Percentiles rank a stretch among this genome's conserved stretches.
phyloP scores from a whole-genome alignment of 2,113 vertebrate species.

The Tachycineta bicolor region DNA sequence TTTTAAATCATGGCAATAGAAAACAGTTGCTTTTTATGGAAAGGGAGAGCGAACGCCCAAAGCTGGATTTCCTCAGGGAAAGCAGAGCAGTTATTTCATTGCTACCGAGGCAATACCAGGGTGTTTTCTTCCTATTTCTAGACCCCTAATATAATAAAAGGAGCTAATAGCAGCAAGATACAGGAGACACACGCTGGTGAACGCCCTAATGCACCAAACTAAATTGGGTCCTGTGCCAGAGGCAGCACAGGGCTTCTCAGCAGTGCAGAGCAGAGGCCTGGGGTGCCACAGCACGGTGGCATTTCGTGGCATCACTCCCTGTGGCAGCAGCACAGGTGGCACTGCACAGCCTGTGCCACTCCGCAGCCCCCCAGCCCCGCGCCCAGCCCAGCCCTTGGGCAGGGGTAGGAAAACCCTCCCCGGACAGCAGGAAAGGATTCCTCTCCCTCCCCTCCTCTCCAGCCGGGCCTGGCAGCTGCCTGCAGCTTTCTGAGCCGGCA shows the following conservation, averaged over 20 bases:
- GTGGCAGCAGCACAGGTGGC: not conserved
- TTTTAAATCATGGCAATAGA: not conserved
- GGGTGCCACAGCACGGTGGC: accelerated
- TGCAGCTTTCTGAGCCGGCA: not conserved
- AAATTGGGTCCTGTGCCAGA: not conserved
- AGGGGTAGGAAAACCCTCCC: not conserved
- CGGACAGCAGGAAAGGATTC: not conserved
- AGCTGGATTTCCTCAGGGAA: not conserved
- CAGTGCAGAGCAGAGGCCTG: not conserved
- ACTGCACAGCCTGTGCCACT: not conserved
- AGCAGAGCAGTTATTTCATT: not conserved
- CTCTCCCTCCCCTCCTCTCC: not conserved
- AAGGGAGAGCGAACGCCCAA: accelerated
- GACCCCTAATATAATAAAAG: not conserved
- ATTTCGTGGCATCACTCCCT: not conserved
- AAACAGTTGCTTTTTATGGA: not conserved
- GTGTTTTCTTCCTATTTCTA: not conserved
- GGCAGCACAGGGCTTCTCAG: not conserved
- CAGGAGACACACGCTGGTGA: not conserved
- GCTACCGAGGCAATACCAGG: not conserved
- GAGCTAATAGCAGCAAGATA: not conserved
- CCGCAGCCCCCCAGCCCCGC: not conserved
- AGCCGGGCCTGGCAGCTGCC: not conserved
- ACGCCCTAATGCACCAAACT: not conserved
- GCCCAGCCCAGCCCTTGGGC: not conserved